Base-by-base conservation (phyloP, 37 sponge, comb jelly and placozoan genomes). In the Dysidea cf. avara region DNA sequence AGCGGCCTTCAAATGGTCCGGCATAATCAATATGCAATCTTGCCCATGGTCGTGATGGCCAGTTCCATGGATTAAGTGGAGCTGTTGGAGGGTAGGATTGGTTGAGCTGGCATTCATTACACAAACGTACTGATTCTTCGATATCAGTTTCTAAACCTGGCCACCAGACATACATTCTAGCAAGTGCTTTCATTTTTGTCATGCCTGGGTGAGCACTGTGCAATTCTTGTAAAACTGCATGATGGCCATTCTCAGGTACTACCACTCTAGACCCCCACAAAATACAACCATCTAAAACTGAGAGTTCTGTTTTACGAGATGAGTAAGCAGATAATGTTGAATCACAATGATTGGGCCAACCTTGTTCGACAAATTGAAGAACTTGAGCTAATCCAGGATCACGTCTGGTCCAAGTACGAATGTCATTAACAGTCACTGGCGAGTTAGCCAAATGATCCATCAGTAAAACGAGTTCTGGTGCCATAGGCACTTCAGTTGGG, bases 121-220 rank as follows among this genome's bases (percentile, higher is more conserved):
- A 72, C 59, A 35, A 21, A 1, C 11, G 38, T 2, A 56, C 59
- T 3, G 32, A 18, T n/a, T 56, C 46, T 9, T 72, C 74, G 29
- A 53, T 30, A 4, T 72, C 54, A 12, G 9, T 58, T 39, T 72
- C 74, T 46, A 72, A 1, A 22, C 43, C 33, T 12, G 74, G 74
- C 61, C 61, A 72, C 74, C 74, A 72, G 24, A 72, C 74, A 21
- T 55, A 72, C 4, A 34, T 57, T 57, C 74, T 72, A 3, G 54
- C 74, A 40, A 72, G 36, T 3, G 39, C 24, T 46, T 72, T 72
- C 74, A 72, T 72, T 39, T 43, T 2, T 20, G 29, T 39, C 2
- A 5, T 56, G 36, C 74, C 59, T 39, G n/a, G 74, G 24, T 72
- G 72, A 6, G 36, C 39, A 4, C 36, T 12, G 58, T 71, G 74